Base-by-base conservation (phyloP, 2,113 vertebrate species). In the Mesoclemmys tuberculata region DNA sequence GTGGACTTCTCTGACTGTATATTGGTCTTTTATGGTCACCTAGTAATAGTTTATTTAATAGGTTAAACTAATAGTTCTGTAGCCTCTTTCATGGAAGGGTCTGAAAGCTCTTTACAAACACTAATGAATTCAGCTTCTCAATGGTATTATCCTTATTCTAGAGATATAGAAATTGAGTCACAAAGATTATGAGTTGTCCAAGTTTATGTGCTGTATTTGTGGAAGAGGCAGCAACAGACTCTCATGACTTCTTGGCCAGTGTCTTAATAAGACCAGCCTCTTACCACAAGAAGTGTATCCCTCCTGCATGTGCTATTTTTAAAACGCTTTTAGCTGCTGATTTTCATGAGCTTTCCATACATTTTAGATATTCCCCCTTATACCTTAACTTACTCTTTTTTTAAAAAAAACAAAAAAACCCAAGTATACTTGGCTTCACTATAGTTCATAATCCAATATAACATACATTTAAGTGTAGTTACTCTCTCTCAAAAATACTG, bases 181-280 rank as follows among this genome's bases (percentile, higher is more conserved):
- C 24, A 46, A 46, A 44, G 26, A 44, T 46, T 77, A 24, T 44
- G 22, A 46, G 18, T 92, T 93, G 89, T 64, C 71, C 55, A 46
- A 85, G 82, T 90, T 92, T 35, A 51, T 90, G 56, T 93, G 35
- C 64, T 38, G n/a, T 94, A 48, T 55, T 84, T 95, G 83, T 93
- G 78, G 48, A 78, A 84, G 38, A 95, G 51, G 87, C 85, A 95
- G 90, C 85, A 96, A 95, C 89, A 96, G 83, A 78, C 92, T 95
- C 85, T 95, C 95, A 44, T 95, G 92, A 88, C 87, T 96, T 80
- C n/a, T 2, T 79, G 85, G 79, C 83, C 85, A 88, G 83, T 91
- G 78, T 90, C 78, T 95, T 93, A 89, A 96, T 74, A 92, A 87
- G 71, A 56, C 85, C 95, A 93, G 90, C 92, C 82, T 93, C 92